Base-by-base conservation (phyloP, 2,797 vertebrate species). In the Coluber constrictor region DNA sequence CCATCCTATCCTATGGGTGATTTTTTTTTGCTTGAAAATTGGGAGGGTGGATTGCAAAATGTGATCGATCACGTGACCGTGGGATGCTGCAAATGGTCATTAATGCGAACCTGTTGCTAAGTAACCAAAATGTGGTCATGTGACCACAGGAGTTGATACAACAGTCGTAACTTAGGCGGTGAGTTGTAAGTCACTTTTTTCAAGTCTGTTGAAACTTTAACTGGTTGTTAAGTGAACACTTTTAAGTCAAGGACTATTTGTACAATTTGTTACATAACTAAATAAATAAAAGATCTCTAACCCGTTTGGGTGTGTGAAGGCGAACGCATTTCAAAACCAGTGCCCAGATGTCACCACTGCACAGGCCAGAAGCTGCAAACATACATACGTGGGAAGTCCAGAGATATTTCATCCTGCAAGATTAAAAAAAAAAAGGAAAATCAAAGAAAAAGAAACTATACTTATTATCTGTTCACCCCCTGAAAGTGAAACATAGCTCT, bases 381-480 rank as follows among this genome's bases (percentile, higher is more conserved):
- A 98, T 98, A 93, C 99, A 99, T 98, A 99, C 98, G 94, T 99
- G 99, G n/a, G 99, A 98, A 0, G 98, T 99, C 99, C 99, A 99
- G 20, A 99, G 98, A 91, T 99, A 99, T 94, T 99, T 99, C 99
- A 99, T 99, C 95, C 99, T 99, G 97, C 2, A 96, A 95, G 8
- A 63, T 95, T 79, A 51, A 47, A 47, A 47, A 47, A 51, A 20
- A 92, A 83, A 79, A 94, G 1, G 91, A 29, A 2, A 70, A 83
- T 55, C 5, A 5, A 3, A 96, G 16, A 92, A 43, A 70, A 94
- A 1, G 90, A n/a, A 1, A 32, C 54, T 5, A 3, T 9, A n/a
- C 32, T 57, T 54, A n/a, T 9, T 54, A 61, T 15, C 25, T 88
- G 23, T 47, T 27, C 20, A 20, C 16, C 74, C 20, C 37, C 18